Conservation (phyloP, 2,888 invertebrate species). For the Parnassius mnemosyne region DNA sequence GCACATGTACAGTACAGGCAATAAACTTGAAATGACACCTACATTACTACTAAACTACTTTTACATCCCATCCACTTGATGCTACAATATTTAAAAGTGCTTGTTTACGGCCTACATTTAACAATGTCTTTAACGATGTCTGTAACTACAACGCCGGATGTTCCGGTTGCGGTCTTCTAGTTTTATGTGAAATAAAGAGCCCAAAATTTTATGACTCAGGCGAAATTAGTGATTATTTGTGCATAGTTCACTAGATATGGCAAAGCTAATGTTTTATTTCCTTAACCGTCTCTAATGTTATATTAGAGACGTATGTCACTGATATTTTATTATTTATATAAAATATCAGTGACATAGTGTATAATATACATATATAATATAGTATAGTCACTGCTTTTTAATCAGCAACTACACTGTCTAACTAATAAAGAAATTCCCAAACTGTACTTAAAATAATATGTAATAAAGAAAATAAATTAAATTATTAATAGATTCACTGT, state of each 20-base stretch:
- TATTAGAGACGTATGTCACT: too few species aligned
- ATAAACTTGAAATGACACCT: slow-evolving; percentile 7
- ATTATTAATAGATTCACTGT: too few species aligned
- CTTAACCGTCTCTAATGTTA: background rate
- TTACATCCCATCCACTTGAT: slow-evolving; percentile 9
- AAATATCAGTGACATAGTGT: too few species aligned
- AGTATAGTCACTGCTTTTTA: too few species aligned
- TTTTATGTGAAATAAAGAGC: slow-evolving; percentile 44
- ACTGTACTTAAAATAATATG: too few species aligned
- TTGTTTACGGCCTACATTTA: slow-evolving; percentile 32
- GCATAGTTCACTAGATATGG: background rate
- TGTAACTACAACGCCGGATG: slow-evolving; percentile 38
- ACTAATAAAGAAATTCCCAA: too few species aligned
- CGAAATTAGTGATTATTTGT: background rate
- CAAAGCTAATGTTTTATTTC: background rate
- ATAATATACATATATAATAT: too few species aligned
- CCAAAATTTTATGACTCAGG: slow-evolving; percentile 9
- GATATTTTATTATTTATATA: too few species aligned
- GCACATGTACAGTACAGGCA: slow-evolving; percentile 4
- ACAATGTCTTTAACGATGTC: too few species aligned
- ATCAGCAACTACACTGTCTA: too few species aligned
- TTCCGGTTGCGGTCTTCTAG: slow-evolving; percentile 42
- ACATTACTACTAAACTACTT: slow-evolving; percentile 1
- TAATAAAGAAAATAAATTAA: too few species aligned
- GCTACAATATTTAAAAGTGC: slow-evolving; percentile 27